Evolutionary conservation across 2,888 invertebrate genomes (phyloP), one percentile per base, ranked within the genome.

Genomic region (Orchesella flavescens): DNA sequence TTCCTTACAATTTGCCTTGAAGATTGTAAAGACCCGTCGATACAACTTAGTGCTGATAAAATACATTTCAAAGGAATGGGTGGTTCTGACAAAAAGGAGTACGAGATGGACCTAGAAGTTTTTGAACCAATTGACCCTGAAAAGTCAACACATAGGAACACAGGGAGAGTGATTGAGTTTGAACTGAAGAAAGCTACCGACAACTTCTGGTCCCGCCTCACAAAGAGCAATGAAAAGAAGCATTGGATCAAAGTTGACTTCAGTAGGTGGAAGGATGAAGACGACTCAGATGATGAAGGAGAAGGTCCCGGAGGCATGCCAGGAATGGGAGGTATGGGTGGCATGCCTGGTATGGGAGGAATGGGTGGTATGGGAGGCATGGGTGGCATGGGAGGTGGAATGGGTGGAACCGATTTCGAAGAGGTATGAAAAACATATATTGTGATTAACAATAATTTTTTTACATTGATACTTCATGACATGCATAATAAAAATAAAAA

Each of bases 231-330:
- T 55, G 83, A 77, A n/a, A 83, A 83, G 72, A 83, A 83, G 68
- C 83, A 83, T 57, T 83, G 83, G 83, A 17, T 83, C 89, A 98
- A 98, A 92, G 95, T 97, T 89, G 98, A 99, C 90, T 99, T 99
- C 90, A 96, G 96, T 90, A 97, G 97, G 91, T 99, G 98, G 98
- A 94, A 94, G 91, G 98, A 98, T 91, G 98, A 99, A 91, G 96
- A 96, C 89, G 98, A 98, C 85, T 96, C 95, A 76, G 96, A 94
- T 12, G 95, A 95, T 88, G 97, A 96, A 88, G 93, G 83, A 77
- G 89, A 88, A 66, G 90, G 91, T 74, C 91, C 91, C 71, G 87
- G 84, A 13, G 88, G 83, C 17, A 82, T 72, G 0, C 53, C 57
- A 10, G 81, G 83, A 4, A 74, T 73, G 66, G 53, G 53, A 4